Percentiles rank a stretch among this genome's conserved stretches.
Conservation (phyloP, 2,113 vertebrate species). For the Pituophis catenifer region DNA sequence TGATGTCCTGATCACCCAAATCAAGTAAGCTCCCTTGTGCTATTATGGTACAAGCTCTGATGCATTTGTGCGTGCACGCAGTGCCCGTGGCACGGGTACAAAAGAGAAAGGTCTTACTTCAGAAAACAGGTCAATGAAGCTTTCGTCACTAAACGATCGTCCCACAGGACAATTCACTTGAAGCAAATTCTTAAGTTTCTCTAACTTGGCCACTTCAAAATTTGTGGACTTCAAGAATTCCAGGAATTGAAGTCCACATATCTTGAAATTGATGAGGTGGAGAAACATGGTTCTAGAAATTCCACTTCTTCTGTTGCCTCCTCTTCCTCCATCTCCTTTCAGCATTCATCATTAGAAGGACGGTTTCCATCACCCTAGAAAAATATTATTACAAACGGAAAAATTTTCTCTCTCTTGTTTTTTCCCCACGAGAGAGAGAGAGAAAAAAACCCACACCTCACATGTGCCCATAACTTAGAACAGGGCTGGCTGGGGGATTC, state of each 20-base stretch:
- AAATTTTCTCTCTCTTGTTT: background rate
- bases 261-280: background rate
- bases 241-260: background rate
- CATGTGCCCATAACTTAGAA: background rate
- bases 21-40: background rate
- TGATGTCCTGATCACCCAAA: background rate
- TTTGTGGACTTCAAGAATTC: background rate
- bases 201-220: background rate
- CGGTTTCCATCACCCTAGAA: background rate
- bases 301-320: background rate
- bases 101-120: background rate
- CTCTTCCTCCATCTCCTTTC: background rate
- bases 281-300: background rate
- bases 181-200: background rate
- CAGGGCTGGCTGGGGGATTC: background rate
- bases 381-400: background rate
- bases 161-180: background rate
- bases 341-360: background rate
- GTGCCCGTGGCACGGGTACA: background rate
- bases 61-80: background rate
- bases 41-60: background rate
- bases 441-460: background rate
- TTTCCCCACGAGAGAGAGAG: background rate
- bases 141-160: background rate
- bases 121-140: background rate